Evolutionary conservation across 2,113 vertebrate genomes (phyloP).

Genomic region (Mobula hypostoma): DNA sequence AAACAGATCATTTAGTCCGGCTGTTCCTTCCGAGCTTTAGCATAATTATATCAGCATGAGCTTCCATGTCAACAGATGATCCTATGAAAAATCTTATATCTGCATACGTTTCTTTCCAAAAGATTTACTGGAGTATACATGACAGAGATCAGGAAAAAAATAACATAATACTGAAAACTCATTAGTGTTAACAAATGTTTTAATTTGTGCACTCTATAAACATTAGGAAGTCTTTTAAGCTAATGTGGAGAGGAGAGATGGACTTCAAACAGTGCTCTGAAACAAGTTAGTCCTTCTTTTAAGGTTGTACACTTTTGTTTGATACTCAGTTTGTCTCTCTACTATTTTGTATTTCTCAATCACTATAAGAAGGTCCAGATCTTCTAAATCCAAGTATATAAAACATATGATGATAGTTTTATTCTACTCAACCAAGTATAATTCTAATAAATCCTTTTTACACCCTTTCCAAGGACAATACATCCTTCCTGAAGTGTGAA

Average conservation of each 20-base stretch:
- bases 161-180: not conserved
- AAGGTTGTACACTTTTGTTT: too few species aligned
- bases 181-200: not conserved
- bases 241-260: not conserved
- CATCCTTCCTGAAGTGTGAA: not conserved
- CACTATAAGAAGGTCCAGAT: not conserved
- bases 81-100: not conserved
- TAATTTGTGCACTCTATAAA: not conserved
- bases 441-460: too few species aligned
- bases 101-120: not conserved
- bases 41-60: not conserved
- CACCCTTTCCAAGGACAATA: not conserved
- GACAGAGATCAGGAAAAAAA: not conserved
- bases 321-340: not conserved
- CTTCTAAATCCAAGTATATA: not conserved
- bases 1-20: not conserved
- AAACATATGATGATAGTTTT: not conserved
- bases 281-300: too few species aligned
- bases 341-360: not conserved
- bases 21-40: not conserved
- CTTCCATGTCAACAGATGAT: not conserved
- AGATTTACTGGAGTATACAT: not conserved
- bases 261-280: too few species aligned
- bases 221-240: not conserved
- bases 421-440: too few species aligned